These are phyloP conservation scores for Drosophila rellima DNA, from an alignment of 2,888 invertebrate genomes.

Conservation along the genomic window DNA sequence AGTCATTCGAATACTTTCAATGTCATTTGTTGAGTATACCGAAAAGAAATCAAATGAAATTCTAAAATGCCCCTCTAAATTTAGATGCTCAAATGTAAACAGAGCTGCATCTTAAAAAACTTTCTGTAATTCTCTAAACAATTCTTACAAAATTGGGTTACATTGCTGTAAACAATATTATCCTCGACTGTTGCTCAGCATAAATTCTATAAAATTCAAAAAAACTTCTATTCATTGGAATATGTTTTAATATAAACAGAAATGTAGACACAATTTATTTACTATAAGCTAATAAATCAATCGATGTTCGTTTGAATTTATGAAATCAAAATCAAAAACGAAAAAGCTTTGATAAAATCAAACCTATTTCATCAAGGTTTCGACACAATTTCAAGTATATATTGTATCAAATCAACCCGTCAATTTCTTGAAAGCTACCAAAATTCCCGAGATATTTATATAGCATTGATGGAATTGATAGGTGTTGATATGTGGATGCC, in stretches of 20 bases:
- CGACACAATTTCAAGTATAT: slow-evolving; percentile 55
- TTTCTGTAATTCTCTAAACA: slow-evolving; percentile 48
- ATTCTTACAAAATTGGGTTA: slow-evolving; percentile 63
- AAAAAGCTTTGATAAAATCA: slow-evolving; percentile 36
- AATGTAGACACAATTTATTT: slow-evolving; percentile 28
- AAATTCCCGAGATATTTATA: slow-evolving; percentile 1
- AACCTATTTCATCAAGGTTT: slow-evolving; percentile 65
- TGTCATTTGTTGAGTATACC: slow-evolving; percentile 47
- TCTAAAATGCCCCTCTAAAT: slow-evolving; percentile 53
- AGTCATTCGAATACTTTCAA: slow-evolving; percentile 56
- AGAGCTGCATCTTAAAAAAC: slow-evolving; percentile 32
- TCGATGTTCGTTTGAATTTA: slow-evolving; percentile 26
- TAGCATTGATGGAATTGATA: slow-evolving; percentile 35
- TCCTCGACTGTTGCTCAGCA: slow-evolving; percentile 7
- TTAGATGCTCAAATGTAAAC: slow-evolving; percentile 60
- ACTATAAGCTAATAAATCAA: slow-evolving; percentile 52
- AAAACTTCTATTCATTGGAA: neutral
- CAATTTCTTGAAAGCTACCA: slow-evolving; percentile 6
- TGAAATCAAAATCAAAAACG: slow-evolving; percentile 26
- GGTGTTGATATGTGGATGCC: slow-evolving; percentile 77
- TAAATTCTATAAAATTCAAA: slow-evolving; percentile 13
- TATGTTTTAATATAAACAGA: slow-evolving; percentile 7
- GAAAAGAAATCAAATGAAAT: slow-evolving; percentile 19
- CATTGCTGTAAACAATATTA: slow-evolving; percentile 62
- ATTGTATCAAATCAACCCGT: slow-evolving; percentile 1